Percentiles rank a stretch among this genome's conserved stretches.
These are phyloP conservation scores for Sylvia borin DNA, from an alignment of 2,797 vertebrate species.

Conservation along the genomic window DNA sequence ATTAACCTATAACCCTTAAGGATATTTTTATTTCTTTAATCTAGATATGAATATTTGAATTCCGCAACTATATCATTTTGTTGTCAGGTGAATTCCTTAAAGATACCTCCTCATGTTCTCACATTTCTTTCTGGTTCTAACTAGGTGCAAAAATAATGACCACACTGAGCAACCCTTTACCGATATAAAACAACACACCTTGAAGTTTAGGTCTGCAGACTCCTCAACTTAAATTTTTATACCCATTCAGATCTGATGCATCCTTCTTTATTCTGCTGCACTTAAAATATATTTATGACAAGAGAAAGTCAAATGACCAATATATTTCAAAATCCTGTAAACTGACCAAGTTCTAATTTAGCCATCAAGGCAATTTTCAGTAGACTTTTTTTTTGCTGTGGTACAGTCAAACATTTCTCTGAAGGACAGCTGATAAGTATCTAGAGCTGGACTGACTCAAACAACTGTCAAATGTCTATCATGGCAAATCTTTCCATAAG, in stretches of 20 bases:
- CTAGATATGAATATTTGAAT: not conserved
- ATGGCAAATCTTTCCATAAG: not conserved
- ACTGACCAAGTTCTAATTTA: not conserved
- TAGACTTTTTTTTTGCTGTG: not conserved
- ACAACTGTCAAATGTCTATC: not conserved
- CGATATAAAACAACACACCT: not conserved
- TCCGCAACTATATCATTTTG: not conserved
- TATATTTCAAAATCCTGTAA: not conserved
- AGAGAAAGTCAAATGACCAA: not conserved
- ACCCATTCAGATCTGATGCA: not conserved
- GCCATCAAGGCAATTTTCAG: not conserved
- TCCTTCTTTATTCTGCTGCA: not conserved
- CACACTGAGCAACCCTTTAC: not conserved
- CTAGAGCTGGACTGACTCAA: not conserved
- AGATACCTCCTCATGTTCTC: not conserved
- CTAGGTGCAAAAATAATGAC: not conserved
- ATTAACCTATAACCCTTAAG: slow-evolving; percentile 24
- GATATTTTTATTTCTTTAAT: slow-evolving; percentile 52
- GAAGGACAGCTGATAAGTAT: not conserved
- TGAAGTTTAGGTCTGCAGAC: not conserved
- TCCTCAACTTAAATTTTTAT: not conserved
- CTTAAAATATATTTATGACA: not conserved
- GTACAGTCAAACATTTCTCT: not conserved
- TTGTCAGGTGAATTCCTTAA: not conserved
- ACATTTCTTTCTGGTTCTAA: not conserved